Conservation (phyloP, 2,888 invertebrate species). For the Hermaeophaga mercurialis region DNA sequence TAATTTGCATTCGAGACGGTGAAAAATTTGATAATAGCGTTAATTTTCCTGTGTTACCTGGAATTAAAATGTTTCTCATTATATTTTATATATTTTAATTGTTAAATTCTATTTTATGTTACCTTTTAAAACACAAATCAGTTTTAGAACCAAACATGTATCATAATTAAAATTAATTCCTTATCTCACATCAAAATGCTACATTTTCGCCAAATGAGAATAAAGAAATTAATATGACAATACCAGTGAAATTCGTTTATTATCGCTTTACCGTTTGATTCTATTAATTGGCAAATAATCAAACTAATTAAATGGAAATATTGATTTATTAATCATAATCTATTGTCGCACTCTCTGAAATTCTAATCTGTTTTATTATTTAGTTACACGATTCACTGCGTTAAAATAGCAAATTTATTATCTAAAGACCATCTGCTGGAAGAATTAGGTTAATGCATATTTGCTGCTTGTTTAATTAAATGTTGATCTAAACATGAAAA, state of each 20-base stretch:
- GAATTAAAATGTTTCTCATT: no score
- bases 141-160: background rate
- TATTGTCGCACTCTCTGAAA: slow-evolving; percentile 9
- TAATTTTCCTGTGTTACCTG: no score
- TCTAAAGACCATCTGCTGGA: slow-evolving; percentile 8
- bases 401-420: slow-evolving; percentile 11
- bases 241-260: slow-evolving; percentile 1
- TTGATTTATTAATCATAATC: slow-evolving; percentile 13
- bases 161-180: background rate
- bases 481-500: no score
- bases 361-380: slow-evolving; percentile 10
- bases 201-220: background rate
- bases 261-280: background rate
- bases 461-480: no score
- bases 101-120: no score
- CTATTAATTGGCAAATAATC: slow-evolving; percentile 9
- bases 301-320: slow-evolving; percentile 14
- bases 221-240: background rate
- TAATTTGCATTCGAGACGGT: no score
- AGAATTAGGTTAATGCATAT: no score
- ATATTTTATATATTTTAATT: no score
- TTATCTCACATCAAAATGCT: background rate
- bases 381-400: slow-evolving; percentile 10
- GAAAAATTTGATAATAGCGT: no score
- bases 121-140: no score